phyloP scores from a whole-genome alignment of 2,113 vertebrate genomes.

The Urocynchramus pylzowi region DNA sequence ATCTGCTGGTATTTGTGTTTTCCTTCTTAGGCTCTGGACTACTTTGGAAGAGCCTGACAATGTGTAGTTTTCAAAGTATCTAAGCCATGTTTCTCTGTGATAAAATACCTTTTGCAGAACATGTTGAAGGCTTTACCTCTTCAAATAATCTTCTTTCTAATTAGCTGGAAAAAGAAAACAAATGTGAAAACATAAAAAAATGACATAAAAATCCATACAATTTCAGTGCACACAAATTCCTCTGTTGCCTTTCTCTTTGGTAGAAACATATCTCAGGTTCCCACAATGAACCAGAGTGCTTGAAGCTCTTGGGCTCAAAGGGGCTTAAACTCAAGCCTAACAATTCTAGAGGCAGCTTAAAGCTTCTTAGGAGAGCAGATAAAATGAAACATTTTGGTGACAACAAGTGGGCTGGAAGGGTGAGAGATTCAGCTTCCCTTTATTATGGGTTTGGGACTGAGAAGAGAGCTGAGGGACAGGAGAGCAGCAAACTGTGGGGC shows the following conservation, averaged over 20 bases:
- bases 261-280: neutral
- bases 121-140: neutral
- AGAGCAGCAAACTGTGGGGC: neutral
- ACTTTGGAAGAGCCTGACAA: neutral
- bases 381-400: neutral
- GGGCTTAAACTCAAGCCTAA: neutral
- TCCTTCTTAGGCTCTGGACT: neutral
- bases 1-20: neutral
- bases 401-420: neutral
- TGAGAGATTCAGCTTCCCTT: neutral
- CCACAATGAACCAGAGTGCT: neutral
- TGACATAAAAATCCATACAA: neutral
- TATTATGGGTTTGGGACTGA: neutral
- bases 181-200: neutral
- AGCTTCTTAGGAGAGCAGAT: neutral
- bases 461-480: neutral
- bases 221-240: neutral
- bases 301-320: neutral
- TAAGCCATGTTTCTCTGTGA: neutral
- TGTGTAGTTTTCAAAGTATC: neutral
- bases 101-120: neutral
- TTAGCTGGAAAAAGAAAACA: neutral
- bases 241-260: neutral
- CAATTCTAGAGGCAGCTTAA: neutral
- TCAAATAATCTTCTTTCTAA: neutral